Percentiles rank a stretch among this genome's conserved stretches.
Conservation (phyloP, 1,140 invertebrate genomes). For the Paracyclopina nana region DNA sequence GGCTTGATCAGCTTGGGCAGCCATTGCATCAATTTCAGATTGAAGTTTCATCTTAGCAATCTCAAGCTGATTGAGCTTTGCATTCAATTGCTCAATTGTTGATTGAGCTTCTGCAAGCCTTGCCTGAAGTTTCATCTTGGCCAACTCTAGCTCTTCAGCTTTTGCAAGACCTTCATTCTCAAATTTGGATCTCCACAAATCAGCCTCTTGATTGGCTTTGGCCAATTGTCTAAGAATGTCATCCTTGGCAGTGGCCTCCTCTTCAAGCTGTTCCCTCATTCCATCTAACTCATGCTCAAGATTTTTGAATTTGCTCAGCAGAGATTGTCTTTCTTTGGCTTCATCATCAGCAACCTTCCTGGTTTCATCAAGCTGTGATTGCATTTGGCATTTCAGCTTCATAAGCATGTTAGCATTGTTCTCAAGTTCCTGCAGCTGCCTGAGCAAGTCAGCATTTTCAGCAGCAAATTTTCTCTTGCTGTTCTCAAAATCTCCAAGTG, state of each 20-base stretch:
- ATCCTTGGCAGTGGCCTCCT: slow-evolving; percentile 26
- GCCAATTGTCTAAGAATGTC: slow-evolving; percentile 37
- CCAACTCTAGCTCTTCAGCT: slow-evolving; percentile 37
- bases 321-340: slow-evolving; percentile 41
- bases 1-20: slow-evolving; percentile 29
- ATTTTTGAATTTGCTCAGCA: slow-evolving; percentile 26
- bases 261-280: slow-evolving; percentile 35
- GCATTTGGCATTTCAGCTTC: slow-evolving; percentile 89
- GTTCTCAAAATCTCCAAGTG: slow-evolving; percentile 80
- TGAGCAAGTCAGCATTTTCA: slow-evolving; percentile 81
- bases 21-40: slow-evolving; percentile 38
- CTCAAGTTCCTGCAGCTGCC: slow-evolving; percentile 44
- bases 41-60: slow-evolving; percentile 36
- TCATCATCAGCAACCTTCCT: slow-evolving; percentile 93
- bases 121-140: slow-evolving; percentile 43
- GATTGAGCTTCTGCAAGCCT: slow-evolving; percentile 68
- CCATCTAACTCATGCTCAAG: slow-evolving; percentile 32
- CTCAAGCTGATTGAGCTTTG: slow-evolving; percentile 31
- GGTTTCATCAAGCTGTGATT: slow-evolving; percentile 86
- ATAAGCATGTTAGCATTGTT: slow-evolving; percentile 39
- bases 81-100: slow-evolving; percentile 42
- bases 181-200: slow-evolving; percentile 33
- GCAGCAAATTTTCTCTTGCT: slow-evolving; percentile 90
- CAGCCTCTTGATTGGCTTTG: slow-evolving; percentile 47
- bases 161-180: slow-evolving; percentile 37